These are phyloP conservation scores for Motacilla tschutschensis DNA, from an alignment of 2,113 vertebrate genomes.

Conservation along the genomic window DNA sequence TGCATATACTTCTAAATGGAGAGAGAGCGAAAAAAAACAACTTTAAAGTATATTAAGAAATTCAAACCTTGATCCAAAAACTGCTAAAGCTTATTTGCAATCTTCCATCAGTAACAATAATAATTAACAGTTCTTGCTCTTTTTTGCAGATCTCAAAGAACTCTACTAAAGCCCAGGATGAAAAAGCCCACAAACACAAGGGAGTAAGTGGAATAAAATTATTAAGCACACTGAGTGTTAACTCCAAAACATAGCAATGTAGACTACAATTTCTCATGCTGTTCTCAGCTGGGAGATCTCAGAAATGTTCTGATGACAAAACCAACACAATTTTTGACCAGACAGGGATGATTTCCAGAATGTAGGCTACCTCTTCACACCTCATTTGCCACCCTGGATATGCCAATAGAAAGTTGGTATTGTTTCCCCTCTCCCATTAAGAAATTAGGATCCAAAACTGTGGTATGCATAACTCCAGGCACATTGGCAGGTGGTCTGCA, in stretches of 20 bases:
- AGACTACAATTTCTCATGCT: neutral
- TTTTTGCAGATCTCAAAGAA: neutral
- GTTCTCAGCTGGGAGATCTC: neutral
- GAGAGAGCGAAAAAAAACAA: neutral
- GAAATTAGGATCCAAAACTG: neutral
- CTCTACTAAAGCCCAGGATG: neutral
- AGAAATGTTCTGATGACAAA: neutral
- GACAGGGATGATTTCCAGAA: neutral
- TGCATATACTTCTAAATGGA: neutral
- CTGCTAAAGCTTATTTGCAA: neutral
- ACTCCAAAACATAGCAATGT: neutral
- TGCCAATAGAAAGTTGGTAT: neutral
- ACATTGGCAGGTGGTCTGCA: neutral
- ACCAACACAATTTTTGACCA: fast-evolving
- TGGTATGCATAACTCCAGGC: neutral
- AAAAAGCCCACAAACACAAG: neutral
- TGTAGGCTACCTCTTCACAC: neutral
- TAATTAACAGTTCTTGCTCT: neutral
- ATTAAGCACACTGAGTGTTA: neutral
- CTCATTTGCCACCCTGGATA: neutral
- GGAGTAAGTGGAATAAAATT: neutral
- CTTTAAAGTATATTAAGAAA: neutral
- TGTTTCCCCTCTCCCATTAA: neutral
- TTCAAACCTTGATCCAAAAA: constrained; percentile 5
- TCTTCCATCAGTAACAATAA: neutral